Evolutionary conservation across 2,113 vertebrate species (phyloP), one percentile per base, ranked within the genome.

Genomic region (Melanocharis versteri): DNA sequence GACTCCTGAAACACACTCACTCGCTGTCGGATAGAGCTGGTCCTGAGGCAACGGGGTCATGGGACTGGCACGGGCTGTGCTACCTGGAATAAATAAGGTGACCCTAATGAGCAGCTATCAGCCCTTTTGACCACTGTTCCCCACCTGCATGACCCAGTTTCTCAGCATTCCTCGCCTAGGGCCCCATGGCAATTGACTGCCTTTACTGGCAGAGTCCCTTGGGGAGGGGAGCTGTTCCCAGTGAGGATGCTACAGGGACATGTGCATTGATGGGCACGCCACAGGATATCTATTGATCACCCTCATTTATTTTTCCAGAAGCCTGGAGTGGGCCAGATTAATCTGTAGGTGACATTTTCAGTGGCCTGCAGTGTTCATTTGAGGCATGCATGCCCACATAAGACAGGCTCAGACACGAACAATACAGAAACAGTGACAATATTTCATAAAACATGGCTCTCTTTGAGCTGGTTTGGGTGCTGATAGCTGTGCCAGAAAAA

Each of bases 331-430:
- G 87, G 73, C 35, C 82, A 71, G 61, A 88, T 93, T 93, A 82
- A 91, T 56, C 78, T 87, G 57, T 54, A 93, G 77, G 73, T 85
- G 87, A 71, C n/a, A 54, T 85, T 97, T 96, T 68, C 70, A 56
- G 48, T 83, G 87, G 31, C 27, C 78, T 44, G 31, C 65, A 60
- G 33, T 15, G 48, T 31, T 91, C 44, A 17, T 89, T 71, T 75
- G 56, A 72, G 92, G 62, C 33, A 35, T 24, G 27, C 44, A 68
- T 6, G 2, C 24, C 40, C 54, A 51, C 40, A 16, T 15, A 60
- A 85, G 78, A 82, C 24, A 91, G 57, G 51, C 27, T 87, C 12
- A 71, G 80, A 47, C 42, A 53, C 0, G 13, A 95, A 70, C 54
- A 30, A 33, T 33, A 50, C 35, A 73, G 45, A 69, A 90, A 70